These are phyloP conservation scores for Rhyacophila evoluta DNA, from an alignment of 2,888 invertebrate species.

Conservation along the genomic window DNA sequence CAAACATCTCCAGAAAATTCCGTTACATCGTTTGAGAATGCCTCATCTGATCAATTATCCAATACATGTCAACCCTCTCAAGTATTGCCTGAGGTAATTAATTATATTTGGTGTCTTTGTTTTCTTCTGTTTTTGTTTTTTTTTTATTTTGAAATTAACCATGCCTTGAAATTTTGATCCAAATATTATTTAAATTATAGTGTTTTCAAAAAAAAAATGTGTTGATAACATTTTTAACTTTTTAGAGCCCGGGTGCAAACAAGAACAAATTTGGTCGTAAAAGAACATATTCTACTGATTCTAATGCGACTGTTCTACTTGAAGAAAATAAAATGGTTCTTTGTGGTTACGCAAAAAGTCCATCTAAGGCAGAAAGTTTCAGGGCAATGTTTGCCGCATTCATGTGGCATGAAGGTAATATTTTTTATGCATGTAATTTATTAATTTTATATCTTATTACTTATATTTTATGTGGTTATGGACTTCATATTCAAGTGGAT, in stretches of 20 bases:
- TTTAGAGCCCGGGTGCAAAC: background rate
- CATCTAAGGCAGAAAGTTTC: slow-evolving; percentile 91
- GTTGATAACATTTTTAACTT: no score
- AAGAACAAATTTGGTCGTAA: background rate
- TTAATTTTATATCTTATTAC: no score
- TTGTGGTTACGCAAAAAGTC: slow-evolving; percentile 72
- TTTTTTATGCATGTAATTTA: no score
- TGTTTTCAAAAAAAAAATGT: no score
- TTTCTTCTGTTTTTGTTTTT: no score
- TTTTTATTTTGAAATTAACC: no score
- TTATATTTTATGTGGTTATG: no score
- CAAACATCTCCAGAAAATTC: slow-evolving; percentile 76
- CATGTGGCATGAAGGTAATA: slow-evolving; percentile 91
- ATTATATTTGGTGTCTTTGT: no score
- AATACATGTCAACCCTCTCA: slow-evolving; percentile 51
- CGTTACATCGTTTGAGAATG: background rate
- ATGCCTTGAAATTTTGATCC: no score
- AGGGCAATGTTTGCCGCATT: slow-evolving; percentile 97
- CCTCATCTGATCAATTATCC: slow-evolving; percentile 56
- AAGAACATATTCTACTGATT: slow-evolving; percentile 6
- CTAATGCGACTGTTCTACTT: background rate
- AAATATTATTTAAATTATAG: no score
- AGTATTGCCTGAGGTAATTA: slow-evolving; percentile 13
- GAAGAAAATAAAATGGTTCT: slow-evolving; percentile 5
- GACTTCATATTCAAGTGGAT: no score